Evolutionary conservation across 1,140 invertebrate genomes (phyloP).

Genomic region (Chrysomallon squamiferum): DNA sequence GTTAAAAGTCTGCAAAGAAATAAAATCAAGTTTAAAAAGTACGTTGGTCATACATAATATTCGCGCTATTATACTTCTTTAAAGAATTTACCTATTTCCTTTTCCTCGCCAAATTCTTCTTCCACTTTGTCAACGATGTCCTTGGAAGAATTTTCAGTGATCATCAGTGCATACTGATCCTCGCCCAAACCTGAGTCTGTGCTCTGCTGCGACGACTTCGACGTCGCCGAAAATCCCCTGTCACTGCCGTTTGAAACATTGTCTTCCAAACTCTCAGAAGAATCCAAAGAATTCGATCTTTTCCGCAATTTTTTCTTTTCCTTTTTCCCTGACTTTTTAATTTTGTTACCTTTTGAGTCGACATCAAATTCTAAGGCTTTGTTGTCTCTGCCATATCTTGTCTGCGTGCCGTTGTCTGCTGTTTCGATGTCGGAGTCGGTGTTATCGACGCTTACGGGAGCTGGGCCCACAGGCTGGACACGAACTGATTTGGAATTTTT

Average conservation of each 20-base stretch:
- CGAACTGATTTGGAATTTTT: conserved; percentile 27
- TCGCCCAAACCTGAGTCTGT: conserved; percentile 51
- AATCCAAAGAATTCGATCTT: conserved; percentile 23
- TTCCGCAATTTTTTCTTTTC: conserved; percentile 16
- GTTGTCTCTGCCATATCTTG: background rate
- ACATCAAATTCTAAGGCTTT: conserved; percentile 12
- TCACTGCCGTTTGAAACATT: conserved; percentile 26
- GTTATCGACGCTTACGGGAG: conserved; percentile 16
- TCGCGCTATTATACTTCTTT: too few species aligned
- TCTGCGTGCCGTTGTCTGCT: conserved; percentile 14
- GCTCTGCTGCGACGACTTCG: conserved; percentile 49
- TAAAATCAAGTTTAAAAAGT: too few species aligned
- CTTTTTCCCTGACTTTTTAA: conserved; percentile 12
- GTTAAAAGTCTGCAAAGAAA: too few species aligned
- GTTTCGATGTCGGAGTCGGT: conserved; percentile 10
- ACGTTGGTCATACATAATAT: too few species aligned
- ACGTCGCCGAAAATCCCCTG: conserved; percentile 44
- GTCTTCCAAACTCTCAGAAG: conserved; percentile 31
- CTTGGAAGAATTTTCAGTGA: conserved; percentile 47
- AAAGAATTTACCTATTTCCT: conserved; percentile 40
- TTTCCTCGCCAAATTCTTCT: conserved; percentile 26
- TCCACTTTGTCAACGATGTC: conserved; percentile 34
- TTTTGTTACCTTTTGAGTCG: conserved; percentile 24
- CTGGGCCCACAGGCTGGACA: conserved; percentile 27
- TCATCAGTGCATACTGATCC: conserved; percentile 42